Evolutionary conservation across 2,113 vertebrate genomes (phyloP).

Genomic region (Nipponia nippon): DNA sequence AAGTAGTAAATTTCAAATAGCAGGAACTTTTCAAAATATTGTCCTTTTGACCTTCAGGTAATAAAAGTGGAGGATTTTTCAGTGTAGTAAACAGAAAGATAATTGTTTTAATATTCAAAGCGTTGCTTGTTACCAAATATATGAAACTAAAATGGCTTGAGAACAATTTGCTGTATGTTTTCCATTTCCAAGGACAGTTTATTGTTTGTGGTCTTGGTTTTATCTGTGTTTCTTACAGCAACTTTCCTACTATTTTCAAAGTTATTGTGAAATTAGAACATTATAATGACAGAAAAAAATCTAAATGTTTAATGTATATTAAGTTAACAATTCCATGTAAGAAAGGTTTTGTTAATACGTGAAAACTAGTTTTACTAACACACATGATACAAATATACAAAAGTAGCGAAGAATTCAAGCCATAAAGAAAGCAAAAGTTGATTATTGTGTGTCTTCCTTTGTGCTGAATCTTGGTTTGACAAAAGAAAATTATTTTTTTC

Average conservation of each 20-base stretch:
- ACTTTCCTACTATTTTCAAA: not conserved
- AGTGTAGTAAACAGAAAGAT: not conserved
- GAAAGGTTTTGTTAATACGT: not conserved
- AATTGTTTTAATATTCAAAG: not conserved
- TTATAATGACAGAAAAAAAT: not conserved
- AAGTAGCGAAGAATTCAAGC: not conserved
- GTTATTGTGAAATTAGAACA: not conserved
- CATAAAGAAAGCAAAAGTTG: not conserved
- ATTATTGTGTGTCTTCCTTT: not conserved
- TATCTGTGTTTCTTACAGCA: not conserved
- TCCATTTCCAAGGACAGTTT: not conserved
- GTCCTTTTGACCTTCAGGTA: not conserved
- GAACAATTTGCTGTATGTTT: not conserved
- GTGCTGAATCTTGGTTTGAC: not conserved
- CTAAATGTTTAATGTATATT: not conserved
- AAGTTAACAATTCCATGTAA: not conserved
- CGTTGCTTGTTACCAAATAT: not conserved
- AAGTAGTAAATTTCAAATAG: not conserved
- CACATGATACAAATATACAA: rapidly evolving
- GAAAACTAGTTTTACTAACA: not conserved
- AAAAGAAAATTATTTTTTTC: not conserved
- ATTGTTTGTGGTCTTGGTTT: not conserved
- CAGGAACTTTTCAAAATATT: not conserved
- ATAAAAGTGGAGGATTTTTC: not conserved
- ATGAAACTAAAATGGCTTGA: not conserved